These are phyloP conservation scores for Allophyes oxyacanthae DNA, from an alignment of 2,888 invertebrate genomes.

Conservation along the genomic window DNA sequence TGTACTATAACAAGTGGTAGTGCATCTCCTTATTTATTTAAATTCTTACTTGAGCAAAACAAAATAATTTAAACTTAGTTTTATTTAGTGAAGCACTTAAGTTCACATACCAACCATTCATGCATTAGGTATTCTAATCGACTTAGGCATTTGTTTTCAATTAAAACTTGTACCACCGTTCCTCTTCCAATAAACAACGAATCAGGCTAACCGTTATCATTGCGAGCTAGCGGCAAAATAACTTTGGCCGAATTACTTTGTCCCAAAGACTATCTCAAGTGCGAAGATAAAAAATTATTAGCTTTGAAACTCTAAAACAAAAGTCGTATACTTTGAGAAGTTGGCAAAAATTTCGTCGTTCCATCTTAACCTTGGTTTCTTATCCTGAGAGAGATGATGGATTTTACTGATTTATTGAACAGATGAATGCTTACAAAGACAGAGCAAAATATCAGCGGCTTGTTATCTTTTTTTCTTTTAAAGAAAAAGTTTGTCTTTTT, in stretches of 20 bases:
- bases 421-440: conserved; percentile 29
- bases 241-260: conserved; percentile 43
- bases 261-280: conserved; percentile 50
- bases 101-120: conserved; percentile 20
- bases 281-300: conserved; percentile 59
- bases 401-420: conserved; percentile 49
- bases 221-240: conserved; percentile 52
- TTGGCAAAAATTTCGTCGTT: conserved; percentile 49
- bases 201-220: conserved; percentile 47
- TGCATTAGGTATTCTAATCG: conserved; percentile 38
- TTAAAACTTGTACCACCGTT: conserved; percentile 52
- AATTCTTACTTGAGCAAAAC: no score
- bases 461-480: background rate
- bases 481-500: background rate
- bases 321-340: conserved; percentile 49
- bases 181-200: conserved; percentile 47
- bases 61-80: no score
- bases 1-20: no score
- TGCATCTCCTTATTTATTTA: no score
- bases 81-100: conserved; percentile 1
- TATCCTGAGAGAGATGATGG: conserved; percentile 46
- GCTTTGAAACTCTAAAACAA: conserved; percentile 57
- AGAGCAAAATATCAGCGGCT: conserved; percentile 4
- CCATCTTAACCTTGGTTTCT: conserved; percentile 40
- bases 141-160: conserved; percentile 57